Percentiles rank a stretch among this genome's conserved stretches.
These are phyloP conservation scores for Thecocarcelia acutangulata DNA, from an alignment of 2,888 invertebrate genomes.

Conservation along the genomic window DNA sequence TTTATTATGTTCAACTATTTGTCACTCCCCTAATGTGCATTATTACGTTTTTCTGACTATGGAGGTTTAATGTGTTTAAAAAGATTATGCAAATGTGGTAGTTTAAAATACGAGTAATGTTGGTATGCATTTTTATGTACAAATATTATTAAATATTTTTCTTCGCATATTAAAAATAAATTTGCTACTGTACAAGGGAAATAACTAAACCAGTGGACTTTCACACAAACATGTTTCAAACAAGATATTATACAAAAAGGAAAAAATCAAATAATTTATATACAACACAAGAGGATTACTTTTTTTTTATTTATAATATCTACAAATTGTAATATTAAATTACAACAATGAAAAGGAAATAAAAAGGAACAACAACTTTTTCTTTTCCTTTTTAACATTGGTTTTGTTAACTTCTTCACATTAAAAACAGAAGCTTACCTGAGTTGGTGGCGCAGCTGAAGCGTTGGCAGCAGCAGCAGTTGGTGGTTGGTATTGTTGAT, in stretches of 20 bases:
- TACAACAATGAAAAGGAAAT: slow-evolving; percentile 41
- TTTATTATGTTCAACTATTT: not conserved
- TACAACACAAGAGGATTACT: slow-evolving; percentile 7
- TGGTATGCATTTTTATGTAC: slow-evolving; percentile 15
- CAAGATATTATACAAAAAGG: slow-evolving; percentile 33
- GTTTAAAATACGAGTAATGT: slow-evolving; percentile 5
- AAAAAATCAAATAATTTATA: not conserved
- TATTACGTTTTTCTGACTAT: slow-evolving; percentile 18
- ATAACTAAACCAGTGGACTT: slow-evolving; percentile 11
- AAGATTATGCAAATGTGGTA: slow-evolving; percentile 18
- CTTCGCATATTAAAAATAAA: not conserved
- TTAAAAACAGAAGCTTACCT: slow-evolving; percentile 74
- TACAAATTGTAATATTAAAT: slow-evolving; percentile 58
- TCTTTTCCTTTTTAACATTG: slow-evolving; percentile 39
- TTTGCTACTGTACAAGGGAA: slow-evolving; percentile 22
- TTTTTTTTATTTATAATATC: slow-evolving; percentile 54
- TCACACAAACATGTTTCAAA: slow-evolving; percentile 26
- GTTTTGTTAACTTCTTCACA: slow-evolving; percentile 13
- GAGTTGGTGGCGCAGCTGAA: slow-evolving; percentile 72
- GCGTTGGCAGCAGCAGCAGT: slow-evolving; percentile 60
- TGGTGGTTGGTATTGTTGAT: slow-evolving; percentile 69
- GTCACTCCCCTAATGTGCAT: slow-evolving; percentile 4
- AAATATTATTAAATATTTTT: slow-evolving; percentile 6
- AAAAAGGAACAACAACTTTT: slow-evolving; percentile 41
- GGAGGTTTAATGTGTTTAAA: slow-evolving; percentile 35